A percentile compares a stretch with the other conserved stretches of the same genome.
Conservation (phyloP, 2,797 vertebrate genomes). For the Halcyon leucocephala region DNA sequence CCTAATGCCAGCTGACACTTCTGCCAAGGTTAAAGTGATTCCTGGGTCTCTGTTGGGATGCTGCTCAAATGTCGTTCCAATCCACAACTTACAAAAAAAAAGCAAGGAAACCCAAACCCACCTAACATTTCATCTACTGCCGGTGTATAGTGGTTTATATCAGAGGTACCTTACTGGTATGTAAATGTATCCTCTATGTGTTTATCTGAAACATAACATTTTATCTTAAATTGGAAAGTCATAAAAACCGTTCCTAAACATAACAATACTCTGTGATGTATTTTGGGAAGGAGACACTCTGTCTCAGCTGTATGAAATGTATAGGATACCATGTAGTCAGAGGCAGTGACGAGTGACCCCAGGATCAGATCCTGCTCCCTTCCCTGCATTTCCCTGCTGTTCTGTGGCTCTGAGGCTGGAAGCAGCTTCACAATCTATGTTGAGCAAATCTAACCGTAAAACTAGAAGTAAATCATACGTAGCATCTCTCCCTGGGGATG, state of each 20-base stretch:
- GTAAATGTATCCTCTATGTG: neutral
- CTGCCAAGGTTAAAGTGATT: neutral
- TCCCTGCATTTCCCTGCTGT: neutral
- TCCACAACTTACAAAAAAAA: neutral
- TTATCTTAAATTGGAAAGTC: neutral
- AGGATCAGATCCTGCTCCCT: neutral
- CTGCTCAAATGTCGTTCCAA: neutral
- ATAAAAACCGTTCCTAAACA: neutral
- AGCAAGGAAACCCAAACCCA: neutral
- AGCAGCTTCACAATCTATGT: neutral
- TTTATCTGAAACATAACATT: neutral
- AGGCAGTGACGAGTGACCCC: neutral
- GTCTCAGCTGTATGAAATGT: neutral
- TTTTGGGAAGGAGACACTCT: neutral
- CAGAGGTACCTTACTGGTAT: neutral
- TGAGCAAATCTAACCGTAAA: neutral
- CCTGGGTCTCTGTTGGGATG: neutral
- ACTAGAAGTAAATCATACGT: constrained; percentile 26
- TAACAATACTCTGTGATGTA: neutral
- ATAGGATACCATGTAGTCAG: neutral
- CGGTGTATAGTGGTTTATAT: neutral
- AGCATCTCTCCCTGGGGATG: neutral
- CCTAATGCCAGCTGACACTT: neutral
- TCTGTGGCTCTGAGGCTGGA: neutral
- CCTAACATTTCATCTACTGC: neutral